Percentiles rank a stretch among this genome's conserved stretches.
Conservation (phyloP, 2,797 vertebrate genomes). For the Macroramphosus scolopax region DNA sequence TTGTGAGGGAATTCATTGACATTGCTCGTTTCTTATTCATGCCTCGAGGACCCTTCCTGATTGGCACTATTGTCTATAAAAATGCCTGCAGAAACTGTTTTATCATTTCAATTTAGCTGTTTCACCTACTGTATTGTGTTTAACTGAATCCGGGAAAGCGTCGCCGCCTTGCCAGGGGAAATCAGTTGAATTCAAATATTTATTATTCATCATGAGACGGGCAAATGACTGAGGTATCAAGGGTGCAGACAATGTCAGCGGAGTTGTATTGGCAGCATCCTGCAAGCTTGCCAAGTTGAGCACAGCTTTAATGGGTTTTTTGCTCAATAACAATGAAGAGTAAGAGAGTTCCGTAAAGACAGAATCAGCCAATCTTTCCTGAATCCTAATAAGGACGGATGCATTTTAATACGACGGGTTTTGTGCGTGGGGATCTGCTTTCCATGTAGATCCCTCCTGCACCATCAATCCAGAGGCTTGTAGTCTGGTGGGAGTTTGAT, state of each 20-base stretch:
- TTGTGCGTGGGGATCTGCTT: conserved; percentile 14
- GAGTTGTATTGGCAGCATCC: conserved; percentile 62
- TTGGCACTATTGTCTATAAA: conserved; percentile 56
- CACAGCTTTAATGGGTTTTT: conserved; percentile 67
- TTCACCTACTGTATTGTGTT: conserved; percentile 55
- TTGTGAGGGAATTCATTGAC: conserved; percentile 28
- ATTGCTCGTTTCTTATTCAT: conserved; percentile 27
- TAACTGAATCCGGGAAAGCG: conserved; percentile 42
- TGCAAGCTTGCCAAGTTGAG: conserved; percentile 60
- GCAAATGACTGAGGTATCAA: conserved; percentile 50
- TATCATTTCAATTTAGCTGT: conserved; percentile 58
- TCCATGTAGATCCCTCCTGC: conserved; percentile 35
- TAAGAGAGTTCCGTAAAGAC: conserved; percentile 53
- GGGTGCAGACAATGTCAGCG: conserved; percentile 68
- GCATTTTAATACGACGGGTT: conserved; percentile 44
- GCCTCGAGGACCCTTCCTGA: conserved; percentile 42
- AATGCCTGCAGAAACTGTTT: conserved; percentile 37
- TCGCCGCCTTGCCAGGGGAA: conserved; percentile 46
- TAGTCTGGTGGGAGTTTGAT: no score
- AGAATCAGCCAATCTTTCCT: conserved; percentile 46
- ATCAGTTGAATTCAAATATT: conserved; percentile 64
- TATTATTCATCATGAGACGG: conserved; percentile 44
- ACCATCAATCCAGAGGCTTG: conserved; percentile 57
- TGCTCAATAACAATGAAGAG: conserved; percentile 68
- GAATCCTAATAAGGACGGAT: conserved; percentile 59